phyloP scores from a whole-genome alignment of 1,140 invertebrate species.

The fruit fly (Drosophila melanogaster) region Release_6_plus_ISO1_MT NT_033777.3:21780001-21780500 shows the following conservation, averaged over 20 bases:
- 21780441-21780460: conserved; percentile 76
- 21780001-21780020: not conserved
- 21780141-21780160: conserved; percentile 2
- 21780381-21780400: conserved; percentile 18
- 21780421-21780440: conserved; percentile 61
- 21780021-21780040: not conserved
- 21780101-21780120: not conserved
- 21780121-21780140: conserved; percentile 1
- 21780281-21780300: conserved; percentile 21
- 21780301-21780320: conserved; percentile 43
- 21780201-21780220: conserved; percentile 40
- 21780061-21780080: not conserved
- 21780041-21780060: not conserved
- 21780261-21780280: conserved; percentile 74
- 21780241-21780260: conserved; percentile 73
- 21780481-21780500: conserved; percentile 48
- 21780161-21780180: conserved; percentile 25
- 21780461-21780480: conserved; percentile 62
- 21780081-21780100: not conserved
- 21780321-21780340: not conserved
- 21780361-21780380: conserved; percentile 66
- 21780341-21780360: conserved; percentile 40
- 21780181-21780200: conserved; percentile 43
- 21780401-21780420: conserved; percentile 31
- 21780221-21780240: conserved; percentile 64